Base-by-base conservation (phyloP, 92 coral and sea anemone genomes). In the Galaxea fascicularis region DNA sequence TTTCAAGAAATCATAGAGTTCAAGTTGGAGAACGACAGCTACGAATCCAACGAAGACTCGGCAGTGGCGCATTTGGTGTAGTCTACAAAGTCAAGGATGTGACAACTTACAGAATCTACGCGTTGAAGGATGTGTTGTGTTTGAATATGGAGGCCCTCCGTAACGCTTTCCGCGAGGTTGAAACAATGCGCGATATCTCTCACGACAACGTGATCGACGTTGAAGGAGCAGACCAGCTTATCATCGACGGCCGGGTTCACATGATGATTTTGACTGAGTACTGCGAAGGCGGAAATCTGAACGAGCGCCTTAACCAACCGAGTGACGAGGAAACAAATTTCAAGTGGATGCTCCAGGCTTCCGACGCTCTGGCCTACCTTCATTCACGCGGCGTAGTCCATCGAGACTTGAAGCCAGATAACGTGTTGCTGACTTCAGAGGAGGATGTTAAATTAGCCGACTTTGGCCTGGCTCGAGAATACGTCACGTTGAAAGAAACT, bases 31-130 rank as follows among this genome's bases (percentile, higher is more conserved):
- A 27, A 44, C 46, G 49, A 80, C 28, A 4, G 8, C 52, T 80
- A 0, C 16, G 4, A 51, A 65, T 65, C 65, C 64, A 49, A 14
- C 76, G 76, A 30, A 71, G 59, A 16, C 92, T 92, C 26, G 98
- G 93, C n/a, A 58, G 58, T 60, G 98, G 98, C 35, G 93, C 95
- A 5, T 94, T 94, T 64, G 95, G 98, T 1, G 88, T 30, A 21
- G 98, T 94, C 17, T 94, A 84, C 78, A 82, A 84, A 69, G 95
- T 86, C 3, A 67, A 28, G 56, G 85, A 80, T 18, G 73, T 68
- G 10, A 83, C 65, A 46, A 62, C 78, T 45, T 66, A 54, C 46
- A 75, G 71, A 18, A 24, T 30, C 41, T 77, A 77, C 39, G 82
- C 82, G 4, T 77, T 79, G 26, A 69, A 79, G 66, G 74, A 66